Evolutionary conservation across 2,888 invertebrate species (phyloP), one percentile per base, ranked within the genome.

Genomic region (Drosophila ochracea): DNA sequence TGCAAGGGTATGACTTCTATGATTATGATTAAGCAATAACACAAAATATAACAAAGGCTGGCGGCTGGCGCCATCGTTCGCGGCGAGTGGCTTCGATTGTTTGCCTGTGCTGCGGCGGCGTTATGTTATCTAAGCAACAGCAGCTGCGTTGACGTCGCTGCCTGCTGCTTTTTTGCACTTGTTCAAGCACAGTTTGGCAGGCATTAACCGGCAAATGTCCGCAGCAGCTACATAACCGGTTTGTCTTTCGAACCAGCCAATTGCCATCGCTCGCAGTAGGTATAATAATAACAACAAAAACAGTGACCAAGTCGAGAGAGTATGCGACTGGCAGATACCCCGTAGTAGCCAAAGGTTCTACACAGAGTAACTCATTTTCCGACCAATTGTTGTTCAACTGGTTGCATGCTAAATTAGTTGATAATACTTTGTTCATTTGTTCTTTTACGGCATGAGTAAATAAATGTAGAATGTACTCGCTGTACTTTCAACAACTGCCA

Each of bases 61-160:
- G n/a, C 65, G 59, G 55, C 70, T 78, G 79, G 84, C 84, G 82
- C 82, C 84, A 73, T 69, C 78, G 63, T 72, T 73, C 66, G 82
- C 58, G 28, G 50, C 60, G 25, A 47, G 16, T 28, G 16, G 28
- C 19, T 50, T 28, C 67, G 60, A 62, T 62, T 73, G 74, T 75
- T 78, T 82, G 82, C 75, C 65, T 70, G 21, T 68, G 76, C 47
- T 4, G 16, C 9, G 9, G 16, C 25, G 16, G 25, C 25, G 47
- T 16, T 47, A 47, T 47, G 47, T 82, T 82, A 82, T 82, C 82
- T 82, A 79, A 68, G 64, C 62, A 47, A 52, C 55, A 47, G 10
- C 57, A 60, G 73, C 25, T 13, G 63, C 3, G 16, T 43, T 30
- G 37, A 16, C 16, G 55, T 19, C 35, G 53, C 59, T 37, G 47